Percentiles rank a stretch among this genome's conserved stretches.
phyloP scores from a whole-genome alignment of 2,113 vertebrate genomes.

The Podiceps cristatus region DNA sequence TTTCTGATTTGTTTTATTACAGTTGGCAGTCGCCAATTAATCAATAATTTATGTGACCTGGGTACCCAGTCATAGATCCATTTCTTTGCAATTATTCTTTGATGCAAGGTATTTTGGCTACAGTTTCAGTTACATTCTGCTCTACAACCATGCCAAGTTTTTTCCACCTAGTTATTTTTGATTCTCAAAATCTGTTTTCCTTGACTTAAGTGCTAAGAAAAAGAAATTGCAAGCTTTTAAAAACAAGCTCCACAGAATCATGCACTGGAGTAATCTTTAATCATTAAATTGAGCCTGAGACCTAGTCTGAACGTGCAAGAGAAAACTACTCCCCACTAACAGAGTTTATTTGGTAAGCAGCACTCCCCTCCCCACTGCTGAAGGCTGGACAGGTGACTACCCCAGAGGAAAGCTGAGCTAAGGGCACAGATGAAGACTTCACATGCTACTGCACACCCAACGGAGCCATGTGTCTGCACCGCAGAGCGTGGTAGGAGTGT shows the following conservation, averaged over 20 bases:
- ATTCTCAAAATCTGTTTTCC: not conserved
- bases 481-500: rapidly evolving
- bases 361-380: rapidly evolving
- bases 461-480: rapidly evolving
- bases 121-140: not conserved
- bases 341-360: not conserved
- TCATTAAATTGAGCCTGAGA: not conserved
- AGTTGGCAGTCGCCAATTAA: not conserved
- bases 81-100: not conserved
- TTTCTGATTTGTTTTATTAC: not conserved
- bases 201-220: not conserved
- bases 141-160: not conserved
- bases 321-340: not conserved
- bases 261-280: not conserved
- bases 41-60: not conserved
- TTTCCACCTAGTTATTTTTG: not conserved
- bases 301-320: not conserved
- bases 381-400: not conserved
- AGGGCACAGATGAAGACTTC: not conserved
- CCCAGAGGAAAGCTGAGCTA: not conserved
- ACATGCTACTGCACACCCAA: too few species aligned
- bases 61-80: not conserved
- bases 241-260: not conserved
- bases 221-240: not conserved
- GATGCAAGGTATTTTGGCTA: not conserved